A percentile compares a stretch with the other conserved stretches of the same genome.
Evolutionary conservation across 1,140 invertebrate species (phyloP).

Genomic region (Adelges cooleyi): DNA sequence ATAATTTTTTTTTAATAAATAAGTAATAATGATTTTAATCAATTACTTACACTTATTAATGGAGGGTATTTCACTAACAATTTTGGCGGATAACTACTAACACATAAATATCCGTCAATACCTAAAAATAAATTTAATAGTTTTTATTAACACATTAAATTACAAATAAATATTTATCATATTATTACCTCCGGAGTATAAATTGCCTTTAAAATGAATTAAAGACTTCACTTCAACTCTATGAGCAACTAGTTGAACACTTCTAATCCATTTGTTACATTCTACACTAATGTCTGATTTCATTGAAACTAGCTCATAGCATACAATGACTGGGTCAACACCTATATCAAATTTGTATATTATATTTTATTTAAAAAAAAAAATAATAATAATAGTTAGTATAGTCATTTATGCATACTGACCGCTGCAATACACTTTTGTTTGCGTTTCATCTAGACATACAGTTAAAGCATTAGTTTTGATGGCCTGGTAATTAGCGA

Average conservation of each 20-base stretch:
- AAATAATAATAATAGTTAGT: background rate
- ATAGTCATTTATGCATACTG: conserved; percentile 22
- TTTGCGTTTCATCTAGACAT: conserved; percentile 56
- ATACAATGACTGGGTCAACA: conserved; percentile 64
- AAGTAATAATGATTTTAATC: too few relatives aligned
- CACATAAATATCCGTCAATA: conserved; percentile 59
- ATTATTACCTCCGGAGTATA: conserved; percentile 58
- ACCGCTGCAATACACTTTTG: conserved; percentile 59
- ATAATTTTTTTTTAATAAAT: background rate
- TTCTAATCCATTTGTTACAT: conserved; percentile 59
- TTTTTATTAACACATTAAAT: background rate
- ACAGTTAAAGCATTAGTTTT: conserved; percentile 65
- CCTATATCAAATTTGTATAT: conserved; percentile 39
- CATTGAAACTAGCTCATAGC: conserved; percentile 48
- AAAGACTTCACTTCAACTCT: conserved; percentile 71
- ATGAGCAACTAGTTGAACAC: conserved; percentile 62
- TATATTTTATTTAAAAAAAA: conserved; percentile 2
- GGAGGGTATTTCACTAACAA: conserved; percentile 58
- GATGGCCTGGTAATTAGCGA: conserved; percentile 62
- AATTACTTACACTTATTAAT: conserved; percentile 41
- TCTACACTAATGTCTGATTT: conserved; percentile 36
- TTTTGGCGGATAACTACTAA: conserved; percentile 52
- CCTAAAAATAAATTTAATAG: conserved; percentile 37
- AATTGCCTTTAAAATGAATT: conserved; percentile 46
- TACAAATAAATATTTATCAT: background rate